Evolutionary conservation across 2,113 vertebrate genomes (phyloP).

Genomic region (Narcine bancroftii): DNA sequence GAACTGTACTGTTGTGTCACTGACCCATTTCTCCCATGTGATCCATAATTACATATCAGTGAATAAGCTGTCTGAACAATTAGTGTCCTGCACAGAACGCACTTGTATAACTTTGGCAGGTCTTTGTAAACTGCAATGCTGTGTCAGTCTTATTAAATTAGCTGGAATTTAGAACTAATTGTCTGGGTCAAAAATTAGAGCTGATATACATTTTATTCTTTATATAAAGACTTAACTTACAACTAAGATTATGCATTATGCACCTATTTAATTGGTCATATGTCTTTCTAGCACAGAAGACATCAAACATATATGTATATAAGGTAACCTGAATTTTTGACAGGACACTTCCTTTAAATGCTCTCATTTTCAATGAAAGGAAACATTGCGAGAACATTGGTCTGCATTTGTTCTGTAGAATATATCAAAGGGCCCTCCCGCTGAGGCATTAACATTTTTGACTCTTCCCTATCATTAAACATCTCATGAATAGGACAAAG

Average conservation of each 20-base stretch:
- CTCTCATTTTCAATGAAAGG: not conserved
- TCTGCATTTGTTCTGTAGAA: not conserved
- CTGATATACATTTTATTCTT: not conserved
- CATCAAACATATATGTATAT: not conserved
- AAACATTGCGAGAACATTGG: not conserved
- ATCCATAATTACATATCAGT: conserved; percentile 13
- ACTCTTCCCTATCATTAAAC: not conserved
- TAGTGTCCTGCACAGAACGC: not conserved
- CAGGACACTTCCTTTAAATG: not conserved
- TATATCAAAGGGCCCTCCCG: not conserved
- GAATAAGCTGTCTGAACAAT: conserved; percentile 25
- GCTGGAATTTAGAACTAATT: not conserved
- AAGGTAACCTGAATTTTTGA: not conserved
- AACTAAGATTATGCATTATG: not conserved
- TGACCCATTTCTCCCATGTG: not conserved
- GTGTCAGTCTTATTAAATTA: not conserved
- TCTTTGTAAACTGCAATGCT: not conserved
- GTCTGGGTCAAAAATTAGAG: not conserved
- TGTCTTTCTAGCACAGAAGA: not conserved
- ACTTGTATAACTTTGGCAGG: not conserved
- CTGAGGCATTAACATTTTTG: not conserved
- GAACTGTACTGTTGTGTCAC: not conserved
- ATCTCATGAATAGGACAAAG: not conserved
- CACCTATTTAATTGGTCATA: not conserved
- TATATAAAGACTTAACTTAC: not conserved